Conservation (phyloP, 2,113 vertebrate genomes). For the Passerina amoena region DNA sequence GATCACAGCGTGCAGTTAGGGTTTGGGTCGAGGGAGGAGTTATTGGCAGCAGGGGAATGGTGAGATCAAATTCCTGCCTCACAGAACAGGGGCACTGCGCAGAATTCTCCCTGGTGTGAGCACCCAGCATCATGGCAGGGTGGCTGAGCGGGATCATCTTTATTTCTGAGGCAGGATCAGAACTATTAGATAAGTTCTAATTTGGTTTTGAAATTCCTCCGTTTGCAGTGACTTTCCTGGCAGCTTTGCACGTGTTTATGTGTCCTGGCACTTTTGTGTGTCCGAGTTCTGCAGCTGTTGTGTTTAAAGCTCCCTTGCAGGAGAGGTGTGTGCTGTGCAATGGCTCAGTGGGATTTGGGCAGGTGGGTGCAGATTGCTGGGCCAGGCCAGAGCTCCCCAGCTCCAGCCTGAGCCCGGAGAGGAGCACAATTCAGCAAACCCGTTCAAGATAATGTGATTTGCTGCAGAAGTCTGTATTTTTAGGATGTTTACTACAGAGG, state of each 20-base stretch:
- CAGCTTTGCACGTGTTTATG: neutral
- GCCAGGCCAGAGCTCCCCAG: neutral
- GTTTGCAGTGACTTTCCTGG: fast-evolving
- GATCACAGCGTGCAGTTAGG: neutral
- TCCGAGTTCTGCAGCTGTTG: fast-evolving
- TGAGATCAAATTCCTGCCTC: neutral
- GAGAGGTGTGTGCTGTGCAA: conserved; percentile 8
- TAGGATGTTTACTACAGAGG: neutral
- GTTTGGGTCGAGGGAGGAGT: neutral
- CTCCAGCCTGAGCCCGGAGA: neutral
- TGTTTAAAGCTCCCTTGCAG: neutral
- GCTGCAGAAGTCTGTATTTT: conserved; percentile 11
- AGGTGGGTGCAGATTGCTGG: conserved; percentile 22
- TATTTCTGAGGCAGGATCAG: neutral
- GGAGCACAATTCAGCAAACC: neutral
- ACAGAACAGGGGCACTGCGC: neutral
- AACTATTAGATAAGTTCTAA: neutral
- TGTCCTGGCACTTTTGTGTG: neutral
- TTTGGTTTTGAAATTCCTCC: neutral
- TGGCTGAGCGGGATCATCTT: neutral
- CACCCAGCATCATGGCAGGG: neutral
- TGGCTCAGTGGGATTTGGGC: neutral
- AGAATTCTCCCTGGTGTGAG: neutral
- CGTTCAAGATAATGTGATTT: conserved; percentile 2
- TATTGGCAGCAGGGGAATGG: too few species aligned